Evolutionary conservation across 2,888 invertebrate genomes (phyloP), one percentile per base, ranked within the genome.

Genomic region (Rutpela maculata): DNA sequence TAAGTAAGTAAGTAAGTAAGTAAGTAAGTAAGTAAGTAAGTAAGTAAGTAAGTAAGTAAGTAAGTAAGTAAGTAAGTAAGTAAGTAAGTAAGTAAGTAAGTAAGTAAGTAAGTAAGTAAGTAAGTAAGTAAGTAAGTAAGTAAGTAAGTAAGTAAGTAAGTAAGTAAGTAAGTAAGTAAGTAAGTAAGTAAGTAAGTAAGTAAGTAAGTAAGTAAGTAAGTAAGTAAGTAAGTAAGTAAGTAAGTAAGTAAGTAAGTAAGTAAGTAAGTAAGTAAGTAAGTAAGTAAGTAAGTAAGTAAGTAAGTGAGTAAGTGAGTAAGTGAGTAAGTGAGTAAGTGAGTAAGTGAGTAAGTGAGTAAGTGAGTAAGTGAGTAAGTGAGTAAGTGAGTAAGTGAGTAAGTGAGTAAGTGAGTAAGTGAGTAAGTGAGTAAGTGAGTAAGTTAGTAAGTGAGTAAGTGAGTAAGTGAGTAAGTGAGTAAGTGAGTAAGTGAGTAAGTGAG

Each of bases 31-130:
- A 60, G 60, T 60, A 60, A 60, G 60, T 60, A 19, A 60, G 60
- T 60, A 60, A 60, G 60, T 60, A 19, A 60, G 60, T 60, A 60
- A 60, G 60, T 60, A 19, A 60, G 60, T 60, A 60, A 60, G 60
- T 60, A 19, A 60, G 60, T 60, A 60, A 60, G 60, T 60, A 19
- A 60, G 60, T 60, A 60, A 60, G 60, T 60, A 19, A 60, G 60
- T 60, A 60, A 60, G 60, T 60, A 19, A 60, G 60, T 60, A 60
- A 60, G 60, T 60, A 19, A 60, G 60, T 60, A 60, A 60, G 60
- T 60, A 19, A 60, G 60, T 60, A 60, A 60, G 60, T 60, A 19
- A 60, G 60, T 60, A 60, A 60, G 60, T 60, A 19, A 60, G 60
- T 60, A 60, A 60, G 60, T 60, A 19, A 60, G 60, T 60, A n/a